phyloP scores from a whole-genome alignment of 2,888 invertebrate species.

The Choristoneura rosaceana region DNA sequence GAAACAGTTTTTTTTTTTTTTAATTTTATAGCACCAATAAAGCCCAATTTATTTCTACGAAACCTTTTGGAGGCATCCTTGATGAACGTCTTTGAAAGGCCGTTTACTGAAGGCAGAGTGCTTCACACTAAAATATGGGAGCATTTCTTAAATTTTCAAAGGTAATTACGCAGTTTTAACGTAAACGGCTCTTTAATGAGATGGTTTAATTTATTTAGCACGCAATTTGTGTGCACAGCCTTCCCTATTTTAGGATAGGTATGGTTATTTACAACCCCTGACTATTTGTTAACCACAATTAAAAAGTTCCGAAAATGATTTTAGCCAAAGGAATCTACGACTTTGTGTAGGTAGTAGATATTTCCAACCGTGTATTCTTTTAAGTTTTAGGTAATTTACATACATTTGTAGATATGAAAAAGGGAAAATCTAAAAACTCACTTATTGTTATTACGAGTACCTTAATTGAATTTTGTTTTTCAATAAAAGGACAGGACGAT shows the following conservation, averaged over 20 bases:
- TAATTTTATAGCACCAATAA: background rate
- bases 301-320: too few species aligned
- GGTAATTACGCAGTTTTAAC: constrained; percentile 58
- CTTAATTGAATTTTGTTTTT: too few species aligned
- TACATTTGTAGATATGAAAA: too few species aligned
- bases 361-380: too few species aligned
- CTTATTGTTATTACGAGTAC: too few species aligned
- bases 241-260: constrained; percentile 40
- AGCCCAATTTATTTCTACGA: constrained; percentile 27
- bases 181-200: constrained; percentile 59
- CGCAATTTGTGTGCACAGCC: constrained; percentile 57
- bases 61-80: constrained; percentile 20
- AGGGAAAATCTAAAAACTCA: too few species aligned
- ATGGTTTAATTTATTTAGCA: constrained; percentile 62
- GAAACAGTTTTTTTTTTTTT: background rate
- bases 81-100: constrained; percentile 37
- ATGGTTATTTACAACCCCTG: constrained; percentile 5
- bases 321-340: too few species aligned
- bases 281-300: too few species aligned
- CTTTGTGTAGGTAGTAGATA: too few species aligned
- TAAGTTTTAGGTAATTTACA: too few species aligned
- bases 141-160: constrained; percentile 62
- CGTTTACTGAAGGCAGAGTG: constrained; percentile 27
- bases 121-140: constrained; percentile 42
- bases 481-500: too few species aligned